Percentiles rank a stretch among this genome's conserved stretches.
phyloP scores from a whole-genome alignment of 2,113 vertebrate species.

The Thomomys bottae region DNA sequence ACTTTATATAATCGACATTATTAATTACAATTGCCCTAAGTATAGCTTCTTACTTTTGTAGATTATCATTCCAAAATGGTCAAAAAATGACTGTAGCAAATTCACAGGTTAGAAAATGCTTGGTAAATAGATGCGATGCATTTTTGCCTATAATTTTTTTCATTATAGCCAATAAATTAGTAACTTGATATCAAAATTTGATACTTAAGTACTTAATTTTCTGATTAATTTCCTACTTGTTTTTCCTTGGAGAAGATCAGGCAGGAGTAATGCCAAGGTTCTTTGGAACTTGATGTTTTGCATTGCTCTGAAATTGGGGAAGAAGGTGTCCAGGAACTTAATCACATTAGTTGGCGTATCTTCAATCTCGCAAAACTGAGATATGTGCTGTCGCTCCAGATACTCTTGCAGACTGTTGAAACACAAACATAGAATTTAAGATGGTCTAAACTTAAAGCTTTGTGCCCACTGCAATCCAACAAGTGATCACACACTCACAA shows the following conservation, averaged over 20 bases:
- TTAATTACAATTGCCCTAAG: not conserved
- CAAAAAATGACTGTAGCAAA: not conserved
- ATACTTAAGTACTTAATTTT: not conserved
- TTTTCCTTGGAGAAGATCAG: slow-evolving; percentile 48
- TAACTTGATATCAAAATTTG: too few relatives aligned
- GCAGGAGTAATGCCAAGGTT: slow-evolving; percentile 67
- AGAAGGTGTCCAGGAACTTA: slow-evolving; percentile 53
- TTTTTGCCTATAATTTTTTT: not conserved
- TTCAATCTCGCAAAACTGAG: slow-evolving; percentile 67
- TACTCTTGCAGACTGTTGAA: slow-evolving; percentile 65
- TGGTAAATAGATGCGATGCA: not conserved
- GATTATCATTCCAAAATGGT: not conserved
- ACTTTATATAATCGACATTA: not conserved
- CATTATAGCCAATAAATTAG: not conserved
- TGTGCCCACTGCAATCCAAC: slow-evolving; percentile 5
- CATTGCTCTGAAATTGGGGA: slow-evolving; percentile 67
- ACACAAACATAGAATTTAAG: slow-evolving; percentile 53
- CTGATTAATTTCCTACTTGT: slow-evolving; percentile 50
- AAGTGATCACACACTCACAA: not conserved
- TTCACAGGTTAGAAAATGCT: not conserved
- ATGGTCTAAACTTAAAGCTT: slow-evolving; percentile 12
- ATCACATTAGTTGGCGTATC: not conserved
- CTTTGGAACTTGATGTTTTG: slow-evolving; percentile 55
- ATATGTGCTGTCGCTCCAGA: slow-evolving; percentile 56
- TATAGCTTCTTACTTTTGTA: too few relatives aligned